Evolutionary conservation across 2,797 vertebrate genomes (phyloP).

Genomic region (Falco columbarius): DNA sequence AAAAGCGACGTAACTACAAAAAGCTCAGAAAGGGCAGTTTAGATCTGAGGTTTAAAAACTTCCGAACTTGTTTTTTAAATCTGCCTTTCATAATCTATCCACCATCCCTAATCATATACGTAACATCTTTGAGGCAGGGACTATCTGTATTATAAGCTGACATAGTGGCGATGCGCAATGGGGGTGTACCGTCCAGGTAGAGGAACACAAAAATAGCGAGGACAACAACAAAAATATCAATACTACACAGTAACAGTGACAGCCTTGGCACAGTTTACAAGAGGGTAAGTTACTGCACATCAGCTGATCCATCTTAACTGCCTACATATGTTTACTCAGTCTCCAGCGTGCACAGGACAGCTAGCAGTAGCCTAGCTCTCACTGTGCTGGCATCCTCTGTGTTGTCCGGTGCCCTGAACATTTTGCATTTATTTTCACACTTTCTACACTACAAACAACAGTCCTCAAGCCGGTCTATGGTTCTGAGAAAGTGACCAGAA

Average conservation of each 20-base stretch:
- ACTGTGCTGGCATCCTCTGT: neutral
- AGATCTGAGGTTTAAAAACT: neutral
- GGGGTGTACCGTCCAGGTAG: neutral
- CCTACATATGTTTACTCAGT: neutral
- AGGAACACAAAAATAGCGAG: neutral
- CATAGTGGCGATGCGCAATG: fast-evolving
- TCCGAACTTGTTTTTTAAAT: neutral
- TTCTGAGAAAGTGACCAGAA: neutral
- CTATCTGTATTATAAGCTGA: neutral
- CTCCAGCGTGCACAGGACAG: neutral
- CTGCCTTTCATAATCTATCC: neutral
- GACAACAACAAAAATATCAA: neutral
- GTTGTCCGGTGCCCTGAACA: neutral
- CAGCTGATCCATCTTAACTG: neutral
- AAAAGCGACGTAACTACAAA: neutral
- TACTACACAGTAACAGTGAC: neutral
- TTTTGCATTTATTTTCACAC: neutral
- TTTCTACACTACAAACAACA: neutral
- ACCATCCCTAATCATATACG: neutral
- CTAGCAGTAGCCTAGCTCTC: neutral
- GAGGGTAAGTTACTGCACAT: neutral
- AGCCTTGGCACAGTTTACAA: neutral
- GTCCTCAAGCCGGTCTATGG: neutral
- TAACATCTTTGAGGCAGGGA: neutral
- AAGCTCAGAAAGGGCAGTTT: neutral